phyloP scores from a whole-genome alignment of 2,888 invertebrate species.

The Thalpophila matura region DNA sequence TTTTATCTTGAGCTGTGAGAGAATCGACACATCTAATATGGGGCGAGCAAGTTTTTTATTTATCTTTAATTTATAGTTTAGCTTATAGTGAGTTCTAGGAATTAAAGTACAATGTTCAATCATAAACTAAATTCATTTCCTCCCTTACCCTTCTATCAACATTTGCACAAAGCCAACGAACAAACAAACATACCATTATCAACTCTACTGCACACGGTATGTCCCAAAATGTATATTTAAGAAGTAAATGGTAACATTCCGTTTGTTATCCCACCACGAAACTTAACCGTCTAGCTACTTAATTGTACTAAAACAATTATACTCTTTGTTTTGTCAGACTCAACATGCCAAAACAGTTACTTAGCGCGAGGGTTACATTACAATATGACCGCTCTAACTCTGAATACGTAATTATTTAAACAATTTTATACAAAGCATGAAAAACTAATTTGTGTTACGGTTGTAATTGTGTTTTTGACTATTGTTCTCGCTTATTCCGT shows the following conservation, averaged over 20 bases:
- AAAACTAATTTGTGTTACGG: conserved; percentile 54
- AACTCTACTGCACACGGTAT: conserved; percentile 8
- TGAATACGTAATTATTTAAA: conserved; percentile 51
- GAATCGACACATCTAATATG: too few species aligned
- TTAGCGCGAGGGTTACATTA: conserved; percentile 46
- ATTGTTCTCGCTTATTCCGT: conserved; percentile 44
- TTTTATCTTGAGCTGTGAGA: too few species aligned
- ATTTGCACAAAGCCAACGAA: conserved; percentile 17
- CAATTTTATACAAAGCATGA: conserved; percentile 57
- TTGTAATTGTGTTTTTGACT: conserved; percentile 47
- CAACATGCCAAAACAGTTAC: conserved; percentile 66
- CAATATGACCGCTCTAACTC: conserved; percentile 45
- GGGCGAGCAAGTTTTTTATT: too few species aligned
- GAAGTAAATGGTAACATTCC: conserved; percentile 32
- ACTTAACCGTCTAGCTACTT: conserved; percentile 54
- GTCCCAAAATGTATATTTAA: conserved; percentile 50
- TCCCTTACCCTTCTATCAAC: background rate
- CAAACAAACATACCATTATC: conserved; percentile 17
- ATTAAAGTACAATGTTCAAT: background rate
- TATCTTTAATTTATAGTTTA: too few species aligned
- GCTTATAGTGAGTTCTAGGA: conserved; percentile 6
- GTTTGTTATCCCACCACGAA: conserved; percentile 37
- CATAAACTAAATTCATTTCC: background rate
- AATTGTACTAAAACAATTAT: conserved; percentile 60
- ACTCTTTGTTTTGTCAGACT: conserved; percentile 63